Base-by-base conservation (phyloP, 2,113 vertebrate genomes). In the Bambusicola thoracicus region DNA sequence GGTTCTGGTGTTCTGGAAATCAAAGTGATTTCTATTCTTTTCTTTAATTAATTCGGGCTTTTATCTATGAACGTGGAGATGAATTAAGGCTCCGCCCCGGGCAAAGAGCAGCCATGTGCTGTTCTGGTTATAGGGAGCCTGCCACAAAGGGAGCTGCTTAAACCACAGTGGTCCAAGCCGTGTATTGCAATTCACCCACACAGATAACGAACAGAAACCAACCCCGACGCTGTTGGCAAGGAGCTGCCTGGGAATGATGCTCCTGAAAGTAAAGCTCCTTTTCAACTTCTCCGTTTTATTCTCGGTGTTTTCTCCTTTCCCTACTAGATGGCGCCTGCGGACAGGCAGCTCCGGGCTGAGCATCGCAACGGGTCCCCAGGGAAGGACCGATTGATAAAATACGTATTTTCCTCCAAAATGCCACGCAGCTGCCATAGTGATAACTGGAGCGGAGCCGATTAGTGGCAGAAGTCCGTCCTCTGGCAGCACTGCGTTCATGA, bases 31-130 rank as follows among this genome's bases (percentile, higher is more conserved):
- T 92, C 95, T 94, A 81, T 90, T 92, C 85, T 95, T 85, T 96
- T 92, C 63, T 93, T 94, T 95, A 96, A 96, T 96, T 96, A 97
- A 96, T 94, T 95, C 87, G 87, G 67, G 87, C 82, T 95, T 96
- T 96, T 90, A 97, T 97, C 95, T 90, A 12, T 88, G 79, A 66
- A 93, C 90, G 29, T n/a, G 41, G 48, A 95, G 73, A 90, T 79
- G 87, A 92, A 92, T 92, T 91, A 84, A 76, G 76, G 95, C 69
- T 79, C 61, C 81, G 89, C 94, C 88, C 76, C 16, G 69, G 89
- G 91, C 92, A 74, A 93, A 93, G 73, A 73, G 62, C 70, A 91
- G 17, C 1, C 11, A 48, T 67, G 72, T 55, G 38, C 61, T 48
- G 36, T 69, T 49, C 30, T 81, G 18, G 24, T 58, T 82, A 76